Percentiles rank a stretch among this genome's conserved stretches.
phyloP scores from a whole-genome alignment of 2,113 vertebrate species.

The Isichthys henryi region DNA sequence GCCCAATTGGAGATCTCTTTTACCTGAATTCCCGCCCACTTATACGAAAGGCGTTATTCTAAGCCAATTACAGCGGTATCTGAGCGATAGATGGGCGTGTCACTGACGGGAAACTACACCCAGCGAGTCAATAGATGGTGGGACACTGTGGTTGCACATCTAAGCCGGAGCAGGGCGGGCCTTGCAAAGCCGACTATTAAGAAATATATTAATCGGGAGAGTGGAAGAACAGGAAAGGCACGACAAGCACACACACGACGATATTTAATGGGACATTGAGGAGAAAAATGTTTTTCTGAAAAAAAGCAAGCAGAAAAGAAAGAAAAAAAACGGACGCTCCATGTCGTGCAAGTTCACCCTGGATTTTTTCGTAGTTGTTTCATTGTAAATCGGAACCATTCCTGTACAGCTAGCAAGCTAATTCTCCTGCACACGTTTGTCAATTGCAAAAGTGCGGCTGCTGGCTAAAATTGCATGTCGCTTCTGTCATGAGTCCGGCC shows the following conservation, averaged over 20 bases:
- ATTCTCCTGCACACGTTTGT: conserved; percentile 17
- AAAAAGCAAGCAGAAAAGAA: conserved; percentile 1
- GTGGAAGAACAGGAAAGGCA: conserved; percentile 44
- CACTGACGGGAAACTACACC: conserved; percentile 20
- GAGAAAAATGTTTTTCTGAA: background rate
- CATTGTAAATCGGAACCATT: conserved; percentile 59
- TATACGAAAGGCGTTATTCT: background rate
- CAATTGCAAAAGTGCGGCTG: conserved; percentile 18
- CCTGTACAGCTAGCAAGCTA: conserved; percentile 52
- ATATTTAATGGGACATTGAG: conserved; percentile 23
- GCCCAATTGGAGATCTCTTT: background rate
- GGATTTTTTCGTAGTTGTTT: conserved; percentile 60
- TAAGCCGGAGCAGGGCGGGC: conserved; percentile 49
- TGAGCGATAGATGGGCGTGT: conserved; percentile 17
- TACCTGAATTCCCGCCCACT: background rate
- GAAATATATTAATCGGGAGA: conserved; percentile 58
- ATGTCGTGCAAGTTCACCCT: conserved; percentile 51
- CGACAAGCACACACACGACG: conserved; percentile 43
- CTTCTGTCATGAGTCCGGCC: conserved; percentile 76
- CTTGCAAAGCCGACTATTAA: conserved; percentile 44
- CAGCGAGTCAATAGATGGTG: conserved; percentile 38
- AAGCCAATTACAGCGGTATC: conserved; percentile 24
- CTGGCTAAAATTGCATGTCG: conserved; percentile 26
- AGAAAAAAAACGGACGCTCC: conserved; percentile 29
- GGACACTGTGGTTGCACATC: conserved; percentile 45